Percentiles rank a stretch among this genome's conserved stretches.
Conservation (phyloP, 2,797 vertebrate species). For the Hydrophis major region DNA sequence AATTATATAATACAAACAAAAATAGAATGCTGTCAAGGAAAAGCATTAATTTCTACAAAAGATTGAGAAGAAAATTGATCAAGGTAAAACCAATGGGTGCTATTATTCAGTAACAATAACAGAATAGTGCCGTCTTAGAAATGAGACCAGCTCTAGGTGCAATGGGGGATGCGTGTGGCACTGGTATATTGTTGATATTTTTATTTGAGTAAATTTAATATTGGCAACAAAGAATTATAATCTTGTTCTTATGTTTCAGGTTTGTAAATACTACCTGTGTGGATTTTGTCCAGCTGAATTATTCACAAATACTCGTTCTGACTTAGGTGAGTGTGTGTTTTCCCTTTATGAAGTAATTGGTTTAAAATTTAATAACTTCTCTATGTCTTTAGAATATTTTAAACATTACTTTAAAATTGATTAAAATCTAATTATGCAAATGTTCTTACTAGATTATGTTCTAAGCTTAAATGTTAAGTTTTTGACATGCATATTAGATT, state of each 20-base stretch:
- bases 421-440: not conserved
- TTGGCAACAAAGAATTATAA: not conserved
- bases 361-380: not conserved
- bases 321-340: constrained; percentile 84
- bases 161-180: not conserved
- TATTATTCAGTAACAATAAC: not conserved
- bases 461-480: not conserved
- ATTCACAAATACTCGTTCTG: constrained; percentile 97
- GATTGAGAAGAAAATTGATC: not conserved
- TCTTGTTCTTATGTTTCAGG: constrained; percentile 68
- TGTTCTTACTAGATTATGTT: not conserved
- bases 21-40: not conserved
- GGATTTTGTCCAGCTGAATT: constrained; percentile 98
- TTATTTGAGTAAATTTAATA: not conserved
- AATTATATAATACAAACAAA: not conserved
- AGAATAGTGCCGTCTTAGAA: not conserved
- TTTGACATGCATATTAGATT: not conserved
- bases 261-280: constrained; percentile 97
- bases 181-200: not conserved
- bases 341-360: not conserved
- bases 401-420: not conserved
- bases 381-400: not conserved
- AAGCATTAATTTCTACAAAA: not conserved
- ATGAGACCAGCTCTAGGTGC: not conserved
- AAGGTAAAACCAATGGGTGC: not conserved